Base-by-base conservation (phyloP, 1,140 invertebrate species). In the Drosophila insularis region DNA sequence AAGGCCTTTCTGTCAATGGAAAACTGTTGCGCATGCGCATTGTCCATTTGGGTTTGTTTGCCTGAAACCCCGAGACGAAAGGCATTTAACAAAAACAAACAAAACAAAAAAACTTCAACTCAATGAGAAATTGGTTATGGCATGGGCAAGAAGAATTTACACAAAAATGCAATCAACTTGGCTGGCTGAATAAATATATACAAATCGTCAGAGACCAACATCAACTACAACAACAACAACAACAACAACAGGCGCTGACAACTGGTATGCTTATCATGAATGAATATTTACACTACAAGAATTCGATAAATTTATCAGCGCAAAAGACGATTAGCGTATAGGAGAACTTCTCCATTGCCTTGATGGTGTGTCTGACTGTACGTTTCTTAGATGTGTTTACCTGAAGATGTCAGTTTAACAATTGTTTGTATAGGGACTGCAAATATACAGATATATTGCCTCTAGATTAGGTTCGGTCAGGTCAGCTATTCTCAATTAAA, bases 161-260 rank as follows among this genome's bases (percentile, higher is more conserved):
- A 58, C 55, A 58, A 58, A 58, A 58, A 58, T 58, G 55, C 55
- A 37, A 58, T 58, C 55, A 58, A 58, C 55, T 37, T 58, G 55
- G 14, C 31, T 50, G 17, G 35, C 43, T 46, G 27, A 6, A 56
- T 58, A 58, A 58, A 61, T 61, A 61, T 61, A 61, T 40, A 61
- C 59, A 61, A 61, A 39, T 61, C 40, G 59, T 13, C 37, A 21
- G 59, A 61, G 37, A 43, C 35, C 4, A 17, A 6, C 6, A 37
- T 37, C n/a, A 37, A 37, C 35, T n/a, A n/a, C 2, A 40, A 40
- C 39, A 40, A 14, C 39, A 40, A 39, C 37, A 39, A 39, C n/a
- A 43, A 46, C 43, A 50, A 61, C 55, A 35, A 58, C 55, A 58
- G 55, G n/a, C 55, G 55, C 31, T 35, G 32, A 19, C 55, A 58